These are phyloP conservation scores for Colistium nudipinnis DNA, from an alignment of 2,113 vertebrate genomes.

Conservation along the genomic window DNA sequence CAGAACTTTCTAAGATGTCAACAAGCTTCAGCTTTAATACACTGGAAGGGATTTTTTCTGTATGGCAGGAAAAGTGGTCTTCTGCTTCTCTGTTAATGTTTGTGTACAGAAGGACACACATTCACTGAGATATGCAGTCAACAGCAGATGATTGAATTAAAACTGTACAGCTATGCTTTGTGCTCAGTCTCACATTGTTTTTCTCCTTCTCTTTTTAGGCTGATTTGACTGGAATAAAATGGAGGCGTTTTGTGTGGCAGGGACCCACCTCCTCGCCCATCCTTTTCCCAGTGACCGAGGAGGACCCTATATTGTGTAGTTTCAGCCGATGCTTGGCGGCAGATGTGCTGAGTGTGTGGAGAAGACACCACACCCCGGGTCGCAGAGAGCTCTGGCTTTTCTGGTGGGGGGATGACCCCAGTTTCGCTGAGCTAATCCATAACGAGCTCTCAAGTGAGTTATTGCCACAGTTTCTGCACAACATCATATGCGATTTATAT, in stretches of 20 bases:
- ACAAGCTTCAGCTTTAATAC: slow-evolving; percentile 1
- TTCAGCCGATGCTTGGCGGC: slow-evolving; percentile 97
- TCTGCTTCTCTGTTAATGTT: neutral
- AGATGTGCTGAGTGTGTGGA: slow-evolving; percentile 97
- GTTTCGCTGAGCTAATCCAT: slow-evolving; percentile 97
- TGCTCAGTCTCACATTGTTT: slow-evolving; percentile 12
- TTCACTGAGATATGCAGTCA: slow-evolving; percentile 16
- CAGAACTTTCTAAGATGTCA: slow-evolving; percentile 29
- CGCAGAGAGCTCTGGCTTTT: slow-evolving; percentile 98
- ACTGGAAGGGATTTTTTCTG: slow-evolving; percentile 33
- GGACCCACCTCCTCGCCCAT: slow-evolving; percentile 97
- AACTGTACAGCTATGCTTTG: neutral
- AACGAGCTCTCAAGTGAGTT: slow-evolving; percentile 94
- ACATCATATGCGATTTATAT: neutral
- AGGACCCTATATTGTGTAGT: slow-evolving; percentile 98
- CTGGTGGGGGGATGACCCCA: slow-evolving; percentile 99
- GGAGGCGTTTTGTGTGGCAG: slow-evolving; percentile 97
- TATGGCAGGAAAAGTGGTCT: neutral
- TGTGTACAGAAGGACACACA: neutral
- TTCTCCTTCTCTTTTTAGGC: slow-evolving; percentile 81
- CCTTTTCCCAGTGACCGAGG: slow-evolving; percentile 98
- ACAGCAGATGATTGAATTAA: slow-evolving; percentile 10
- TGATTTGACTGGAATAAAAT: slow-evolving; percentile 99
- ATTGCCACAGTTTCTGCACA: neutral
- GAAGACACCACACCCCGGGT: slow-evolving; percentile 93